phyloP scores from a whole-genome alignment of 2,113 vertebrate species.

The Sapayoa aenigma region DNA sequence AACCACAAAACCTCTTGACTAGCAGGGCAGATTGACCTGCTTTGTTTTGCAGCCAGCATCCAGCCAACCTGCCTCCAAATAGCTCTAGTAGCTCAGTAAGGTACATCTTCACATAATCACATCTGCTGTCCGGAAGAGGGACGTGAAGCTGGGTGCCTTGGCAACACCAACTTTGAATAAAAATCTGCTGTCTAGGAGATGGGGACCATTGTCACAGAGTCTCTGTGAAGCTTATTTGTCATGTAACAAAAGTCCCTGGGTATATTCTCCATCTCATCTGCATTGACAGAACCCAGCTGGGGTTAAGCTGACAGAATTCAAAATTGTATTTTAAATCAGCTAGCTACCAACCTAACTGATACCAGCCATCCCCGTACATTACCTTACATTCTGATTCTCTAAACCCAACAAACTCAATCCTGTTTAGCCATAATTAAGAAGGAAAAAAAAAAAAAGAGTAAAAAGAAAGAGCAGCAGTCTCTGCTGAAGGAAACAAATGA shows the following conservation, averaged over 20 bases:
- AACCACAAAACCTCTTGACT: background rate
- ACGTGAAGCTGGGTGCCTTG: background rate
- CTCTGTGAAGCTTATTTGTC: background rate
- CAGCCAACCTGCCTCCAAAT: background rate
- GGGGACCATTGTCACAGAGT: background rate
- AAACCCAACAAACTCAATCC: background rate
- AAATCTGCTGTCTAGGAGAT: background rate
- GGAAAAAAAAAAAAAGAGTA: background rate
- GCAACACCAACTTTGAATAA: background rate
- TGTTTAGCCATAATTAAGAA: background rate
- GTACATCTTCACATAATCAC: background rate
- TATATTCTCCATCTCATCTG: background rate
- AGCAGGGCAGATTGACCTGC: background rate
- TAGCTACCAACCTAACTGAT: background rate
- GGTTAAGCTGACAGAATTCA: background rate
- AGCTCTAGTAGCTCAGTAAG: background rate
- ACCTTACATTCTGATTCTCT: background rate
- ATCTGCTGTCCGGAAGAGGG: fast-evolving
- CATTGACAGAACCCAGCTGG: background rate
- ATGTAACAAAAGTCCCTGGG: background rate
- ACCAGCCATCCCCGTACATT: background rate
- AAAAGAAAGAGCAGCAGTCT: background rate
- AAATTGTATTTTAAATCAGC: background rate
- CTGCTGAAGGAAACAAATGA: background rate
- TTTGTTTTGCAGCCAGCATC: background rate